Conservation (phyloP, 30 jellyfish, hydroid and myxozoan species). For the Haliclystus octoradiatus region DNA sequence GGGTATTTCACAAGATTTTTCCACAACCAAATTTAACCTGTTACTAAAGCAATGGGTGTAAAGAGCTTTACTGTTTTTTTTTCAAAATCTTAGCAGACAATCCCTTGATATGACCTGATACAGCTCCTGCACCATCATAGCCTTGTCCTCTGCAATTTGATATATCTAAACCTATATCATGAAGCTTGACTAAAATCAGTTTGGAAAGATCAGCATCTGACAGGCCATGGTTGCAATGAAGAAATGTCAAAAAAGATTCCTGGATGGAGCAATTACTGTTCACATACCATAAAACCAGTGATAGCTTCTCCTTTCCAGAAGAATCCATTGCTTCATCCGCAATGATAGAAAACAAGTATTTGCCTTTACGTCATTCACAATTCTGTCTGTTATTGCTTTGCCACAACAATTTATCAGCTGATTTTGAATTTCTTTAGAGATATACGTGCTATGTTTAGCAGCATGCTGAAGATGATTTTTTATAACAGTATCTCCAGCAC, state of each 20-base stretch:
- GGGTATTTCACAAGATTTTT: conserved; percentile 10
- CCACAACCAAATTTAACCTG: conserved; percentile 21
- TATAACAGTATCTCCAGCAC: conserved; percentile 30
- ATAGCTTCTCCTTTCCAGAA: conserved; percentile 25
- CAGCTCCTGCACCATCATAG: conserved; percentile 37
- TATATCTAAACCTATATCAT: conserved; percentile 11
- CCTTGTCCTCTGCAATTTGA: conserved; percentile 42
- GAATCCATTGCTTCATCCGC: conserved; percentile 41
- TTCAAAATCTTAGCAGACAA: conserved; percentile 22
- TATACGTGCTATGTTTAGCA: conserved; percentile 39
- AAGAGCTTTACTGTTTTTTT: conserved; percentile 25
- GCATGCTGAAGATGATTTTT: conserved; percentile 20
- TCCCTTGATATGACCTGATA: conserved; percentile 29
- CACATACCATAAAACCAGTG: conserved; percentile 23
- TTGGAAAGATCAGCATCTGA: conserved; percentile 12
- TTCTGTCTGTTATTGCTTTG: conserved; percentile 1
- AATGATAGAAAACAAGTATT: conserved; percentile 22
- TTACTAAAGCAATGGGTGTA: conserved; percentile 34
- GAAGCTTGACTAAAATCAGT: conserved; percentile 6
- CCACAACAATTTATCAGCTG: conserved; percentile 26
- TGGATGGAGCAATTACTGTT: too few species aligned
- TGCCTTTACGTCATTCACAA: conserved; percentile 9
- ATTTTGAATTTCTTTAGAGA: conserved; percentile 52
- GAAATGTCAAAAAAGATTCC: conserved; percentile 30
- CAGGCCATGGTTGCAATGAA: conserved; percentile 11